A percentile compares a stretch with the other conserved stretches of the same genome.
Evolutionary conservation across 2,797 vertebrate genomes (phyloP).

Genomic region (Chrosomus eos): DNA sequence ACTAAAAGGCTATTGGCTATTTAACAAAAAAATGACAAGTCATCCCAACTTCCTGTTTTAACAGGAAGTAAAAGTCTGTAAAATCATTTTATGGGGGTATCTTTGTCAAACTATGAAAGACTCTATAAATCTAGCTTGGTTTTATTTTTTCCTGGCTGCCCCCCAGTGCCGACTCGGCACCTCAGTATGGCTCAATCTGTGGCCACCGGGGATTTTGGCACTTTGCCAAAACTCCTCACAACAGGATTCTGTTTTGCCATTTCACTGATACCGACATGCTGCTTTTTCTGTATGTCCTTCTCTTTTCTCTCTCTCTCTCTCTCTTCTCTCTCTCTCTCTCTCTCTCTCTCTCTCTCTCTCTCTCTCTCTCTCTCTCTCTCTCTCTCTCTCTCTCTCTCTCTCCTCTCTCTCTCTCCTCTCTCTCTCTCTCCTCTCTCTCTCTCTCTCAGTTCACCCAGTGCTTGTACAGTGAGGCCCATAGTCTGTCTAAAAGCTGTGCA

Average conservation of each 20-base stretch:
- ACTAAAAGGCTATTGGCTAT: background rate
- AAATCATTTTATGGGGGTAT: background rate
- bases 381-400: background rate
- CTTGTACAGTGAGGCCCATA: background rate
- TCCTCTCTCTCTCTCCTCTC: background rate
- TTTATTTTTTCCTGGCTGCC: background rate
- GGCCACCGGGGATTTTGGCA: background rate
- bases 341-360: background rate
- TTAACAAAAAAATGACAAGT: background rate
- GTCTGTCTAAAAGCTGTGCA: slow-evolving; percentile 20
- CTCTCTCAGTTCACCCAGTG: background rate
- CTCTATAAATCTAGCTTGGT: background rate
- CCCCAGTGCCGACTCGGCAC: background rate
- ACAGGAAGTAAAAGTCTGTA: background rate
- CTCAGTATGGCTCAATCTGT: slow-evolving; percentile 14
- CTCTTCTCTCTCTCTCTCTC: too few species aligned
- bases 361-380: too few species aligned
- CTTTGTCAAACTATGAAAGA: background rate
- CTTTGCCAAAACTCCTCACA: slow-evolving; percentile 25
- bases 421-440: background rate
- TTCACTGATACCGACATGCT: slow-evolving; percentile 6
- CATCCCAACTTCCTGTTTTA: background rate
- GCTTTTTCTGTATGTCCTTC: background rate
- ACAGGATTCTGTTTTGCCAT: background rate
- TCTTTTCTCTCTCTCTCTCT: background rate